Base-by-base conservation (phyloP, 2,113 vertebrate species). In the Sorex fumeus region DNA sequence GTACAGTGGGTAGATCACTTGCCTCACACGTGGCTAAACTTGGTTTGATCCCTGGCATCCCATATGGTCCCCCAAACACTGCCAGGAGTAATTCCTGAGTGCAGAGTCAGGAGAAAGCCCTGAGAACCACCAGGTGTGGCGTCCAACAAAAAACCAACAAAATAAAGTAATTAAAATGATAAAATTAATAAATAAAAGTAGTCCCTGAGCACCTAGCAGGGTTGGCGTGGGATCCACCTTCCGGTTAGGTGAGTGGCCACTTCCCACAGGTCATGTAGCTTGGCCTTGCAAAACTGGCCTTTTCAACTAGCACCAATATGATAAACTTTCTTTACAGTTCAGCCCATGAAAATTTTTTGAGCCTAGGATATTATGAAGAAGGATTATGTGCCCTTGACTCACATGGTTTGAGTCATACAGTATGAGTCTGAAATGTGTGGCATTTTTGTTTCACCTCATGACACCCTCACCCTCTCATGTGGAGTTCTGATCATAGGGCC, bases 311-410 rank as follows among this genome's bases (percentile, higher is more conserved):
- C 76, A 16, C 64, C 47, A 87, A 40, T 62, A 25, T 36, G 60
- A 6, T 91, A 32, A 45, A 66, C 76, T 78, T 25, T 40, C 57
- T 69, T 72, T 84, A 71, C 92, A 36, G 21, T 78, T 71, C n/a
- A n/a, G 50, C 34, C 83, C 79, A 83, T 47, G 47, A 45, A 94
- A 75, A 66, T 71, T 10, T 43, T 57, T 15, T 76, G 60, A 85
- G 87, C 75, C 28, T 25, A 64, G 60, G 71, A 10, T 67, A 75
- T 40, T 1, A 12, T 18, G 47, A 84, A 45, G 12, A 32, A 77
- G 16, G 47, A 75, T 43, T 36, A 40, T 74, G 15, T 70, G 21
- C 62, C 18, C 62, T 66, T 92, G 90, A 94, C 74, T 91, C 87
- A 84, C 4, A 30, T 25, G 27, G 36, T 72, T 43, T 93, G 87